Base-by-base conservation (phyloP, 2,888 invertebrate genomes). In the Dasysyrphus tricinctus region DNA sequence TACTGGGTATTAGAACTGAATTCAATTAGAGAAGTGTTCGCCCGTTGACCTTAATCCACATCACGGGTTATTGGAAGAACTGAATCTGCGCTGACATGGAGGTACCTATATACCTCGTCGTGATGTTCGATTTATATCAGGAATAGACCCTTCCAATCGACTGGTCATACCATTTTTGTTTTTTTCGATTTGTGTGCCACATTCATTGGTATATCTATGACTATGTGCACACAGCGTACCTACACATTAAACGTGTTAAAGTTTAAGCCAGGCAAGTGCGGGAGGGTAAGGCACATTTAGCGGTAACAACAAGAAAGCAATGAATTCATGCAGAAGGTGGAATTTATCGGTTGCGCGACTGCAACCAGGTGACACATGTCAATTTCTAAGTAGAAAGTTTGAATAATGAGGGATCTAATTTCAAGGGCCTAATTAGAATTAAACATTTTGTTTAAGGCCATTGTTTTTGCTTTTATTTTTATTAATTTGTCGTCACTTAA, bases 21-120 rank as follows among this genome's bases (percentile, higher is more conserved):
- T 86, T 86, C 86, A 86, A 86, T 86, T 86, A 86, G 86, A 86
- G 74, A 82, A 86, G 86, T 86, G 86, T 82, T 86, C 79, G 86
- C 82, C 82, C 82, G 86, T 79, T 86, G 82, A 86, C 86, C 86
- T 86, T 86, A 86, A 86, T 86, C 86, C 86, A 82, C 70, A 70
- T 49, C 67, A 67, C 19, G 49, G 67, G 67, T 34, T 65, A 59
- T 9, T n/a, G 16, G 67, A 67, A 67, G 67, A 49, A 34, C 34
- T 67, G 49, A 34, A 67, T 67, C 49, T 67, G 47, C 49, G 49
- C 67, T 63, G 59, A 73, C 73, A 72, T 39, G 56, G 67, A 34
- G 42, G 51, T 42, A 56, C 56, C 29, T 51, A 19, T 24, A 29
- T 54, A 54, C 54, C 57, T 81, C 14, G 86, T 86, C 86, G 86